Evolutionary conservation across 2,113 vertebrate species (phyloP).

Genomic region (Eidolon helvum): DNA sequence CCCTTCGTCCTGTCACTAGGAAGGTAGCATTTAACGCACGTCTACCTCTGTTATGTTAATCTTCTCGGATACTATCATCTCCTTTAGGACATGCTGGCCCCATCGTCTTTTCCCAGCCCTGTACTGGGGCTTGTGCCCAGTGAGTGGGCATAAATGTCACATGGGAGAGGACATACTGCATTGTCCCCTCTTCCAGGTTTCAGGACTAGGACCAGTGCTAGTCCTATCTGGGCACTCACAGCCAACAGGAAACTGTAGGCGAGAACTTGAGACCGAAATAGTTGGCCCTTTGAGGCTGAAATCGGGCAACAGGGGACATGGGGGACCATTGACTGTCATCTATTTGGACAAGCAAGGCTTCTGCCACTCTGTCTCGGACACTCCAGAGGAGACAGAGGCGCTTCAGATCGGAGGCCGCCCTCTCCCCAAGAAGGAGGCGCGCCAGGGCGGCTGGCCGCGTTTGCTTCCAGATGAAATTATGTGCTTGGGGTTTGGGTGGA

Average conservation of each 20-base stretch:
- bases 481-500: constrained; percentile 74
- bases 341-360: constrained; percentile 62
- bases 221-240: not conserved
- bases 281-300: constrained; percentile 51
- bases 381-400: constrained; percentile 61
- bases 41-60: rapidly evolving
- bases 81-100: not conserved
- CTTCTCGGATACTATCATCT: not conserved
- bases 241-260: not conserved
- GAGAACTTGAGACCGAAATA: not conserved
- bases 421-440: constrained; percentile 11
- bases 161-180: not conserved
- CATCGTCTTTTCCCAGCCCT: not conserved
- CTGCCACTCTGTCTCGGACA: constrained; percentile 48
- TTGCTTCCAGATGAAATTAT: constrained; percentile 73
- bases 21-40: not conserved
- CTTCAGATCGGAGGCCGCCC: constrained; percentile 53
- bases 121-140: rapidly evolving
- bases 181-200: not conserved
- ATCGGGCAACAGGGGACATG: not conserved
- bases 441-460: not conserved
- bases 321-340: constrained; percentile 46
- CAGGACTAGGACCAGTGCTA: not conserved
- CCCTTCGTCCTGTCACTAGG: rapidly evolving
- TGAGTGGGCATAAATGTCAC: not conserved